Evolutionary conservation across 2,888 invertebrate genomes (phyloP).

Genomic region (Temnothorax unifasciatus): DNA sequence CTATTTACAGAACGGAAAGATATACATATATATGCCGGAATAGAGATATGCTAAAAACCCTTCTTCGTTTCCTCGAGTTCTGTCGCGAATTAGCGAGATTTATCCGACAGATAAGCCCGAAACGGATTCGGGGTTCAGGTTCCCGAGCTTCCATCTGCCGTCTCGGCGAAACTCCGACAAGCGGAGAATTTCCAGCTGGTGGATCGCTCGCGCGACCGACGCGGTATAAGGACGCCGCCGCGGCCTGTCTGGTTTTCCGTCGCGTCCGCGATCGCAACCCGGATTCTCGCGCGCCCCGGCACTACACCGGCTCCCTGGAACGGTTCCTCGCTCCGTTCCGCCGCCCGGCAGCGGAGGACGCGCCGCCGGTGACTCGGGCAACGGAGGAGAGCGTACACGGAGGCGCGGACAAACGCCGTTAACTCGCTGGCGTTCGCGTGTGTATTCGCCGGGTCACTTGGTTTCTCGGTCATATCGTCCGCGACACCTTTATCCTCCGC

Average conservation of each 20-base stretch:
- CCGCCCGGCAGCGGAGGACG: slow-evolving; percentile 55
- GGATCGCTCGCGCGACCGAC: neutral
- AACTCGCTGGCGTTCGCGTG: slow-evolving; percentile 78
- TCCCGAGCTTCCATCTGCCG: neutral
- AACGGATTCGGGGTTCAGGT: neutral
- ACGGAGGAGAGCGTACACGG: slow-evolving; percentile 50
- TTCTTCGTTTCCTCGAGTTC: neutral
- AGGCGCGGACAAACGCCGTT: slow-evolving; percentile 80
- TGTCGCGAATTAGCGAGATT: neutral
- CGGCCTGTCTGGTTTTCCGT: slow-evolving; percentile 27
- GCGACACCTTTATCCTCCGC: slow-evolving; percentile 49
- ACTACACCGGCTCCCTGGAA: slow-evolving; percentile 21
- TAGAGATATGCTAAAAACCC: neutral
- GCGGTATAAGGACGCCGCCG: neutral
- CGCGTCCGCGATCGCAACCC: slow-evolving; percentile 46
- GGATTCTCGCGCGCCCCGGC: slow-evolving; percentile 19
- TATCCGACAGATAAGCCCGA: neutral
- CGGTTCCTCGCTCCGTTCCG: slow-evolving; percentile 63
- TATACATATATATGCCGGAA: neutral
- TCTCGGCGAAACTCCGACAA: neutral
- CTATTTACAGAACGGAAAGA: neutral
- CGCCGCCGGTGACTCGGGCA: slow-evolving; percentile 47
- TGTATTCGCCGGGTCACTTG: slow-evolving; percentile 82
- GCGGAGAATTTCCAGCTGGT: slow-evolving; percentile 18
- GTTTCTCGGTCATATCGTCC: slow-evolving; percentile 83